phyloP scores from a whole-genome alignment of 2,888 invertebrate genomes.

The Heliconius sara region DNA sequence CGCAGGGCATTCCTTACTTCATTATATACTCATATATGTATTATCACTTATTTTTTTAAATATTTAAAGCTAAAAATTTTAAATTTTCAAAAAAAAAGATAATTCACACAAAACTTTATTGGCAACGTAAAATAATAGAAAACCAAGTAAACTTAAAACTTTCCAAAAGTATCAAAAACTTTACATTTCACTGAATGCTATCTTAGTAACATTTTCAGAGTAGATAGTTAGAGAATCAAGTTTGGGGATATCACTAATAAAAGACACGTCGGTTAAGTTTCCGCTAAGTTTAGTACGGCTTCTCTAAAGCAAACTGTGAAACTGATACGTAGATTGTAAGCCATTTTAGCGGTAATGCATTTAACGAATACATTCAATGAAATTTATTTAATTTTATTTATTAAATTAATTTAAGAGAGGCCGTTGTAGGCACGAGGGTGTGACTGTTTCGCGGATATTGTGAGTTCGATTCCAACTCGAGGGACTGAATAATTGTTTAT shows the following conservation, averaged over 20 bases:
- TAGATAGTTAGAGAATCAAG: conserved; percentile 55
- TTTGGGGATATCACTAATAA: conserved; percentile 60
- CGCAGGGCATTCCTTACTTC: no score
- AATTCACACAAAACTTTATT: neutral
- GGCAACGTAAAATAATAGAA: neutral
- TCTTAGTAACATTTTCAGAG: conserved; percentile 44
- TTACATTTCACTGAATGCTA: conserved; percentile 17
- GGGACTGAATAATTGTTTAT: no score
- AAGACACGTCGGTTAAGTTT: conserved; percentile 61
- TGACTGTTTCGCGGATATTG: no score
- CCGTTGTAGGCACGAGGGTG: no score
- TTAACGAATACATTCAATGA: neutral
- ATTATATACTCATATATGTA: no score
- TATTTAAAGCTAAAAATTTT: no score
- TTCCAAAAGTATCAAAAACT: conserved; percentile 10
- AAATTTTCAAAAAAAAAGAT: neutral
- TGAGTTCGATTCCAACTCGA: no score
- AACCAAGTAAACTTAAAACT: neutral
- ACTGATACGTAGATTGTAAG: conserved; percentile 53
- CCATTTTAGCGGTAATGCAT: neutral
- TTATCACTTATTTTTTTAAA: no score
- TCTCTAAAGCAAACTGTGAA: conserved; percentile 59
- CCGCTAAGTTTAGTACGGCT: conserved; percentile 59
- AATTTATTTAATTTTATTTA: neutral
- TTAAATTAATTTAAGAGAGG: neutral